Evolutionary conservation across 2,888 invertebrate genomes (phyloP), one percentile per base, ranked within the genome.

Genomic region (Tenthredo notha): DNA sequence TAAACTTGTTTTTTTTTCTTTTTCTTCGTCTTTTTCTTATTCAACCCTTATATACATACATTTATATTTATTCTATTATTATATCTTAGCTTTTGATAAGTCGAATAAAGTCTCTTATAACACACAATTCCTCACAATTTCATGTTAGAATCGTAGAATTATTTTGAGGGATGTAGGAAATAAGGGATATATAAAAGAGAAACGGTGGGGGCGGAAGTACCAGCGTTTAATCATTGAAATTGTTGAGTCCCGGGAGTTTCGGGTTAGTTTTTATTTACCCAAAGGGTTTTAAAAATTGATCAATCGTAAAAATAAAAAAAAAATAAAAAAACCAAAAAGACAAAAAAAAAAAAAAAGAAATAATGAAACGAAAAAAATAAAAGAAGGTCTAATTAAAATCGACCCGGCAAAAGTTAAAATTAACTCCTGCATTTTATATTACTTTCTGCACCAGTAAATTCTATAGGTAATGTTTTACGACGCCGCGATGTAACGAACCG

Each of bases 351-450:
- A 29, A 29, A 25, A 54, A 6, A 5, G 29, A 67, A 67, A 67
- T n/a, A n/a, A n/a, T n/a, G n/a, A n/a, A n/a, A n/a, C n/a, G n/a
- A n/a, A n/a, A n/a, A n/a, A n/a, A n/a, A n/a, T n/a, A 67, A 9
- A 3, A 33, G 33, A 29, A 21, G 25, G 10, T 15, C 33, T 77
- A 54, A 77, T 77, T 77, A 77, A 77, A 50, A 77, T 77, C 77
- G 77, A 54, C 50, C 77, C 29, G 7, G 47, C 15, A n/a, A 77
- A 77, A 54, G 77, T 50, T 54, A 33, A 54, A 77, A 54, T 54
- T 18, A 77, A 77, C 47, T 54, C 77, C 29, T 77, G 77, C 72
- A 43, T 74, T 74, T 74, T 74, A 43, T 70, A 43, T 74, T 43
- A 25, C 40, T 21, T n/a, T 74, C 25, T 74, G 21, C 74, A 29